Base-by-base conservation (phyloP, 2,113 vertebrate species). In the Microcebus tavaratra region DNA sequence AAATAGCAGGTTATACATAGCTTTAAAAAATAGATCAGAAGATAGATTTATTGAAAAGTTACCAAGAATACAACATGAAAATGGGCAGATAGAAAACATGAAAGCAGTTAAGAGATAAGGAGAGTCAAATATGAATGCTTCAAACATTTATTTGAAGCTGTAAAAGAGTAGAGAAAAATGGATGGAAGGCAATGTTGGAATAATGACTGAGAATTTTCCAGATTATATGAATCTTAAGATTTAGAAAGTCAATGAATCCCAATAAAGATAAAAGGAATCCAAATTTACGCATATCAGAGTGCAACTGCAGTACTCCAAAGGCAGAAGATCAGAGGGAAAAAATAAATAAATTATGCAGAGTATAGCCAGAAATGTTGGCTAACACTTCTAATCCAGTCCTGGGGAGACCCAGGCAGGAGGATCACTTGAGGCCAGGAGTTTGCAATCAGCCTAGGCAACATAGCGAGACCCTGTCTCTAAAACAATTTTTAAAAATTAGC, bases 161-260 rank as follows among this genome's bases (percentile, higher is more conserved):
- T 48, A 89, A 83, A 87, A 94, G 20, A 92, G 93, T 21, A 81
- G 39, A 94, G 50, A 85, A 95, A 83, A 96, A 91, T 93, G 45
- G 15, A 4, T 88, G 12, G 95, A 25, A 95, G 25, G 12, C 48
- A 87, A 50, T 86, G 78, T 75, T 79, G 73, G 45, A 73, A 63
- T 96, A 93, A 73, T 88, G 17, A 75, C 6, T 55, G 50, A 88
- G 29, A 81, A 57, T 79, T 94, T 92, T 84, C 50, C 15, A 94
- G 73, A 87, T 73, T 68, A 86, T 89, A 48, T 93, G 80, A 90
- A 94, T 86, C 29, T 94, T 89, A 91, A 76, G n/a, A 73, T 42
- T 81, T 88, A 67, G 45, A 79, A 96, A 78, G 25, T 83, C 53
- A 89, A 29, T 36, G 18, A 93, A 83, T 95, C 55, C 53, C 61